Evolutionary conservation across 2,797 vertebrate genomes (phyloP).

Genomic region (Galaxias olidus): DNA sequence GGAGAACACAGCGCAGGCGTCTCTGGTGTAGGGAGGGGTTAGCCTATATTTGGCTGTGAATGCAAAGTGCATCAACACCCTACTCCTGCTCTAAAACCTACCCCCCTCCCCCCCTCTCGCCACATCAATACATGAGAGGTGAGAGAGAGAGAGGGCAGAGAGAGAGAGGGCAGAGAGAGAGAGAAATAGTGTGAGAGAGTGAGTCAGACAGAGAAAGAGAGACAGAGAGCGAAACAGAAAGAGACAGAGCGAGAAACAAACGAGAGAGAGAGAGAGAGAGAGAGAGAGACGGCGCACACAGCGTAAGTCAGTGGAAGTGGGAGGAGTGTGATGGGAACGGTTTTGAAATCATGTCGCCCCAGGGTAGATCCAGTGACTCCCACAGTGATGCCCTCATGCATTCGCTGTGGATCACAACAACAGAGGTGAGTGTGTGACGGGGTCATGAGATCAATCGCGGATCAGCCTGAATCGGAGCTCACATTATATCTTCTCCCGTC

Average conservation of each 20-base stretch:
- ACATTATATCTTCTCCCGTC: neutral
- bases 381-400: no score
- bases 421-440: no score
- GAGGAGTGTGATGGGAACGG: no score
- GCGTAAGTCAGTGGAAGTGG: no score
- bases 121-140: conserved; percentile 22
- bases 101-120: conserved; percentile 19
- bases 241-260: neutral
- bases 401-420: no score
- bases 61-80: conserved; percentile 34
- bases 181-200: conserved; percentile 36
- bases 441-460: no score
- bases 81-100: conserved; percentile 10
- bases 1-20: conserved; percentile 29
- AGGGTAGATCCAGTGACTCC: no score
- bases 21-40: conserved; percentile 42
- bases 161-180: conserved; percentile 7
- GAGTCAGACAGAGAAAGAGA: conserved; percentile 22
- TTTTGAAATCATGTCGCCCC: no score
- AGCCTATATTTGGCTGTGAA: conserved; percentile 50
- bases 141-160: conserved; percentile 27
- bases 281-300: no score
- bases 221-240: conserved; percentile 29
- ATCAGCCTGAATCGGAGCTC: neutral
- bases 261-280: no score